phyloP scores from a whole-genome alignment of 2,888 invertebrate species.

The Megamerina dolium region DNA sequence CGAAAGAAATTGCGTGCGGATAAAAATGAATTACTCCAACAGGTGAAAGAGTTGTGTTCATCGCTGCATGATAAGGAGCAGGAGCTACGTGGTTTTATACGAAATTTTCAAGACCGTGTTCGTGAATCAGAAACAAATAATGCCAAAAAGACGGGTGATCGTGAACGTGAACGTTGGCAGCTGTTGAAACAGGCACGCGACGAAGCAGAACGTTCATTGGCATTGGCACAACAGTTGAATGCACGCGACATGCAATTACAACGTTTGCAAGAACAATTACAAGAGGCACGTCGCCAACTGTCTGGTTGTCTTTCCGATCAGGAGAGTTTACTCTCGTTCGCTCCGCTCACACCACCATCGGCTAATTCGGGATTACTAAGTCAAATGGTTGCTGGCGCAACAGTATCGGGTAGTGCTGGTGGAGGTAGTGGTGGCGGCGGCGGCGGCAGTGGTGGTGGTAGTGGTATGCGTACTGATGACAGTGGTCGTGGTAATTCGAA shows the following conservation, averaged over 20 bases:
- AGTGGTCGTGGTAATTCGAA: slow-evolving; percentile 62
- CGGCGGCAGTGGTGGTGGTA: slow-evolving; percentile 51
- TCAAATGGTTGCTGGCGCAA: slow-evolving; percentile 28
- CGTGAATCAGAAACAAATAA: slow-evolving; percentile 66
- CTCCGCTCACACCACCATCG: slow-evolving; percentile 58
- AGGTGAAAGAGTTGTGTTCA: slow-evolving; percentile 91
- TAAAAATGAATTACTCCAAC: slow-evolving; percentile 85
- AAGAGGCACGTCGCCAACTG: slow-evolving; percentile 72
- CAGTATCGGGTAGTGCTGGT: slow-evolving; percentile 45
- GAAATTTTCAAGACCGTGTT: slow-evolving; percentile 88
- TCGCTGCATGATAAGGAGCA: slow-evolving; percentile 93
- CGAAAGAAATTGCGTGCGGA: slow-evolving; percentile 86
- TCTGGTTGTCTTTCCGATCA: slow-evolving; percentile 80
- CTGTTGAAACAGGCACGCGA: slow-evolving; percentile 81
- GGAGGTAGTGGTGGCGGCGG: slow-evolving; percentile 65
- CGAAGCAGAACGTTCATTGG: slow-evolving; percentile 80
- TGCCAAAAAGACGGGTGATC: slow-evolving; percentile 58
- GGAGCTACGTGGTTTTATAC: slow-evolving; percentile 86
- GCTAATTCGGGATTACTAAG: slow-evolving; percentile 50
- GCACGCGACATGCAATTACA: slow-evolving; percentile 79
- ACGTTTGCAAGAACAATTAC: slow-evolving; percentile 78
- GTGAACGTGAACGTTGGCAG: slow-evolving; percentile 85
- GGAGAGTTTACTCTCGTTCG: slow-evolving; percentile 71
- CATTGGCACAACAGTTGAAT: slow-evolving; percentile 80
- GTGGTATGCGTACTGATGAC: slow-evolving; percentile 64